Base-by-base conservation (phyloP, 2,797 vertebrate species). In the Lacerta bilineata region DNA sequence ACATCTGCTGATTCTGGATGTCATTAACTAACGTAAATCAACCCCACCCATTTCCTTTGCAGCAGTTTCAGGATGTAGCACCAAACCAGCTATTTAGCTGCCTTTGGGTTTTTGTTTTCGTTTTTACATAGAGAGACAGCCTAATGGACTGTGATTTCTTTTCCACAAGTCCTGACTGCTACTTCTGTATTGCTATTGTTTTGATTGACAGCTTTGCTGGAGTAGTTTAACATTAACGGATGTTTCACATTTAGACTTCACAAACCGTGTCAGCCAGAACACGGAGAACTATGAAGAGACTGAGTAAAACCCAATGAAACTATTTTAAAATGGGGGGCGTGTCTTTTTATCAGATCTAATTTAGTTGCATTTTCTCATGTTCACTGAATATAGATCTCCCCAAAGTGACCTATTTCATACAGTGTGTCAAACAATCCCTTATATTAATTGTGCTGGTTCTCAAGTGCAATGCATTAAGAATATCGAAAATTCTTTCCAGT, bases 161-260 rank as follows among this genome's bases (percentile, higher is more conserved):
- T 91, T 69, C 41, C 0, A 0, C 6, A 90, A n/a, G n/a, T 85
- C 64, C 15, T 18, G 92, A 86, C 90, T 92, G 29, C 85, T 89
- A 84, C 4, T 9, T 77, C 39, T 82, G 86, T 85, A 84, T 75
- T 36, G 83, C 20, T 89, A 3, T 90, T 88, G 83, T 82, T 89
- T 92, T 88, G 85, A 87, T 20, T 85, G 68, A 46, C 43, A 88
- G 7, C 55, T 72, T 87, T 83, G 27, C 59, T 84, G 79, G 33
- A 85, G 39, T 90, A 64, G 78, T 85, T 87, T 87, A 93, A 25
- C 88, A 81, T 88, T 90, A 86, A 85, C 33, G 85, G 81, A 78
- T 87, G 39, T 46, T 90, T 80, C 85, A 81, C 20, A 87, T 74
- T 87, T 85, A 85, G 72, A 87, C 41, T 90, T 91, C 79, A 89